Percentiles rank a stretch among this genome's conserved stretches.
Evolutionary conservation across 1,140 invertebrate species (phyloP).

Genomic region (Harpegnathos saltator): DNA sequence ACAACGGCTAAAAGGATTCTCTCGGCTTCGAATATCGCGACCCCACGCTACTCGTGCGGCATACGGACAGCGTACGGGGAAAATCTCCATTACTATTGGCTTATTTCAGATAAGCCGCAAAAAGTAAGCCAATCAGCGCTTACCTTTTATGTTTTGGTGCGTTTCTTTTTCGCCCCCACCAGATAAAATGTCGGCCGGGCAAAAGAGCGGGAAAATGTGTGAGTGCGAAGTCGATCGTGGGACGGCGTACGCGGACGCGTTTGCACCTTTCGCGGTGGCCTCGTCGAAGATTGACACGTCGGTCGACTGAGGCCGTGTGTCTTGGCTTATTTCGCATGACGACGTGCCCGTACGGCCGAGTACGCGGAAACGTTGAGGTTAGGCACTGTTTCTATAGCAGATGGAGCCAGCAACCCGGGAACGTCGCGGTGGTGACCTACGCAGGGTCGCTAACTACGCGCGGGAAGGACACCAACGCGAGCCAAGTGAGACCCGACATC

Average conservation of each 20-base stretch:
- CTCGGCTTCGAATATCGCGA: slow-evolving; percentile 87
- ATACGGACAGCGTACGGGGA: slow-evolving; percentile 86
- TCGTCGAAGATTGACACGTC: not conserved
- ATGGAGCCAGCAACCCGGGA: slow-evolving; percentile 59
- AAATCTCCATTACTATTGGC: slow-evolving; percentile 86
- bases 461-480: not conserved
- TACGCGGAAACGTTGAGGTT: slow-evolving; percentile 70
- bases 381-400: slow-evolving; percentile 65
- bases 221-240: slow-evolving; percentile 55
- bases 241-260: not conserved
- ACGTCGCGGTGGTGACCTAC: slow-evolving; percentile 18
- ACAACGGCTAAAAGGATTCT: slow-evolving; percentile 87
- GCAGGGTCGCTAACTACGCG: slow-evolving; percentile 58
- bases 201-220: slow-evolving; percentile 78
- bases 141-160: slow-evolving; percentile 85
- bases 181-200: slow-evolving; percentile 75
- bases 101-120: slow-evolving; percentile 88
- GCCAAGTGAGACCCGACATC: not conserved
- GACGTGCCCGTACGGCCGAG: slow-evolving; percentile 6
- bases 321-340: not conserved
- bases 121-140: slow-evolving; percentile 87
- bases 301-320: not conserved
- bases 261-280: not conserved
- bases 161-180: slow-evolving; percentile 85
- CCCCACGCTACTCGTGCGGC: slow-evolving; percentile 88